These are phyloP conservation scores for Blera fallax DNA, from an alignment of 2,888 invertebrate genomes.

Conservation along the genomic window DNA sequence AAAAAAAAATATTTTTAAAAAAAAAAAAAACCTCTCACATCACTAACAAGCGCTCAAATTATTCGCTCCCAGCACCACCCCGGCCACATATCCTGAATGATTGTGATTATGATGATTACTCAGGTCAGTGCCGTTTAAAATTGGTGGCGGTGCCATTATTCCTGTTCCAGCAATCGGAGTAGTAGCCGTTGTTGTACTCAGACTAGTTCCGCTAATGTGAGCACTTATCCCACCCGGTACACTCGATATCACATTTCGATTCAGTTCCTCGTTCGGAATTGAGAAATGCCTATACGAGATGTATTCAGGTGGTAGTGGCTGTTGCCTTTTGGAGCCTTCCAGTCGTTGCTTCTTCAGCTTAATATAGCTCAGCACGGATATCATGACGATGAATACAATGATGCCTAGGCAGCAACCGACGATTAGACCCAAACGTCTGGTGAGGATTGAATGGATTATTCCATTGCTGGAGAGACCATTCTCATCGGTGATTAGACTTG, in stretches of 20 bases:
- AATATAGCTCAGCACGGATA: conserved; percentile 92
- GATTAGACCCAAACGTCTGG: conserved; percentile 91
- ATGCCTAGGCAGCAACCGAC: conserved; percentile 94
- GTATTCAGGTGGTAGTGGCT: conserved; percentile 89
- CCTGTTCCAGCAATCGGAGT: conserved; percentile 73
- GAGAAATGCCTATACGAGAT: conserved; percentile 90
- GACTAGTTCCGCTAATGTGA: conserved; percentile 80
- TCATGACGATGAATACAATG: conserved; percentile 91
- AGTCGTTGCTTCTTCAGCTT: conserved; percentile 91
- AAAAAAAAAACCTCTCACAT: conserved; percentile 33
- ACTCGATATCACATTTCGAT: conserved; percentile 77
- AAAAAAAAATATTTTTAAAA: not conserved
- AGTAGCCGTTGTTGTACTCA: conserved; percentile 78
- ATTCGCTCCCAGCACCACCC: conserved; percentile 80
- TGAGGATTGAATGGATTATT: conserved; percentile 89
- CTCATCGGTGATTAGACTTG: conserved; percentile 84
- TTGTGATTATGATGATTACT: conserved; percentile 75
- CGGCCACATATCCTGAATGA: conserved; percentile 79
- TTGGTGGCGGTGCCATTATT: conserved; percentile 52
- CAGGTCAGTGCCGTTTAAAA: conserved; percentile 61
- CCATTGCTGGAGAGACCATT: conserved; percentile 86
- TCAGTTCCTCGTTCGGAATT: conserved; percentile 85
- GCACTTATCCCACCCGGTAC: conserved; percentile 81
- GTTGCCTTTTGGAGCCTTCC: conserved; percentile 87
- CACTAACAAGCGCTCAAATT: conserved; percentile 81